phyloP scores from a whole-genome alignment of 2,113 vertebrate species.

The Melozone crissalis region DNA sequence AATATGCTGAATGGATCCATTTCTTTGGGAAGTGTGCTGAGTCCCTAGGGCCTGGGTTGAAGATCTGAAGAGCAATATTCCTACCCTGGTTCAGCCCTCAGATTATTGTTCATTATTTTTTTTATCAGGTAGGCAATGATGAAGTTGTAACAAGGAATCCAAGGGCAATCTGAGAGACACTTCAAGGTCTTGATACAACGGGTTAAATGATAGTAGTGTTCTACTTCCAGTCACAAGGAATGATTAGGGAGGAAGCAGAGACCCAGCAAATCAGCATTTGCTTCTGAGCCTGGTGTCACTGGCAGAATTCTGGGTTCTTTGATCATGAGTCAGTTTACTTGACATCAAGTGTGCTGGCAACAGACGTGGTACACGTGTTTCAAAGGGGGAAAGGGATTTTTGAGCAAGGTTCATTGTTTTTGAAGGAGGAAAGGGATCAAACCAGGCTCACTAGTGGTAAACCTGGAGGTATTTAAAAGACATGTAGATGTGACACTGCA shows the following conservation, averaged over 20 bases:
- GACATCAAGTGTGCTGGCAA: neutral
- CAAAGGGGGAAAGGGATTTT: neutral
- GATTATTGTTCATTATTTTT: neutral
- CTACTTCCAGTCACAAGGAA: neutral
- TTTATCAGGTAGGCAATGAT: neutral
- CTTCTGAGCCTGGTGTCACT: neutral
- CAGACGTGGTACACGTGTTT: neutral
- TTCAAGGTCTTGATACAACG: neutral
- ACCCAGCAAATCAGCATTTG: neutral
- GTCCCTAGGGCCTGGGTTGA: neutral
- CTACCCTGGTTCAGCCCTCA: neutral
- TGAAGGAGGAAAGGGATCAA: neutral
- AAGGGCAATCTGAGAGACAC: accelerated
- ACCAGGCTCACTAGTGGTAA: neutral
- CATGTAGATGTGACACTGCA: neutral
- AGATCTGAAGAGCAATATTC: neutral
- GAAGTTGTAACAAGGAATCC: neutral
- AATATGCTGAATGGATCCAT: neutral
- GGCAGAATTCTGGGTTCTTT: neutral
- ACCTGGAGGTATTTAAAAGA: neutral
- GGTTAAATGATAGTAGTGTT: neutral
- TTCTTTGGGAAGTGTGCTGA: neutral
- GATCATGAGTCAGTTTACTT: neutral
- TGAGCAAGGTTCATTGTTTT: neutral
- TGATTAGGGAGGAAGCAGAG: neutral